Conservation (phyloP, 2,797 vertebrate genomes). For the Hoplostethus mediterraneus region DNA sequence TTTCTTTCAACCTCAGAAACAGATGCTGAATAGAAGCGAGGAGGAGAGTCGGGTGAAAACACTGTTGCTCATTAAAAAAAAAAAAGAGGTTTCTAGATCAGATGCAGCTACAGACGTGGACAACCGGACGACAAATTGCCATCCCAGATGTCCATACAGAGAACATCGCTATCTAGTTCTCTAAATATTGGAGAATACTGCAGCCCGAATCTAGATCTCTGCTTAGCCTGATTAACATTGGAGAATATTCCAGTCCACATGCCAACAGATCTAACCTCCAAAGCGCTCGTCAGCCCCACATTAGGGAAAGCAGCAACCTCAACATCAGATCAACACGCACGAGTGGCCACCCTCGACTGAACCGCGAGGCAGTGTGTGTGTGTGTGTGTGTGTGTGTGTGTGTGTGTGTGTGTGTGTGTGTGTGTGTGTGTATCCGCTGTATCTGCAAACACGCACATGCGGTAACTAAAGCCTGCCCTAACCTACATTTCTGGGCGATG, state of each 20-base stretch:
- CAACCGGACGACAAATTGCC: background rate
- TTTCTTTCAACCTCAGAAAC: background rate
- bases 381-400: slow-evolving; percentile 18
- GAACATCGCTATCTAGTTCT: slow-evolving; percentile 32
- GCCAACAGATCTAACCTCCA: slow-evolving; percentile 12
- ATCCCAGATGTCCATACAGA: slow-evolving; percentile 15
- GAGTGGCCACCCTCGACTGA: slow-evolving; percentile 36
- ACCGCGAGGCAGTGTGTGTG: slow-evolving; percentile 9
- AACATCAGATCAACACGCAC: slow-evolving; percentile 53
- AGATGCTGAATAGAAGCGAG: background rate
- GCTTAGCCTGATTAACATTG: slow-evolving; percentile 16
- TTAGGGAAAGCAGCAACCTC: slow-evolving; percentile 22
- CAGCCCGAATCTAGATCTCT: slow-evolving; percentile 15
- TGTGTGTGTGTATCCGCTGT: background rate
- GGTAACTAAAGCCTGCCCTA: slow-evolving; percentile 64
- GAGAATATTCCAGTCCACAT: slow-evolving; percentile 17
- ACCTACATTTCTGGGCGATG: slow-evolving; percentile 65
- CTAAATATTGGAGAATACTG: slow-evolving; percentile 11
- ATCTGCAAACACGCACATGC: background rate
- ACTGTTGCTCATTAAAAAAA: background rate
- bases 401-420: too few relatives aligned
- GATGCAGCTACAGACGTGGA: slow-evolving; percentile 25
- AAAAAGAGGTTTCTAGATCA: slow-evolving; percentile 17
- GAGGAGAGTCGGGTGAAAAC: background rate
- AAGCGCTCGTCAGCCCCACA: slow-evolving; percentile 31